Evolutionary conservation across 2,797 vertebrate species (phyloP).

Genomic region (Melanotaenia maccullochi): DNA sequence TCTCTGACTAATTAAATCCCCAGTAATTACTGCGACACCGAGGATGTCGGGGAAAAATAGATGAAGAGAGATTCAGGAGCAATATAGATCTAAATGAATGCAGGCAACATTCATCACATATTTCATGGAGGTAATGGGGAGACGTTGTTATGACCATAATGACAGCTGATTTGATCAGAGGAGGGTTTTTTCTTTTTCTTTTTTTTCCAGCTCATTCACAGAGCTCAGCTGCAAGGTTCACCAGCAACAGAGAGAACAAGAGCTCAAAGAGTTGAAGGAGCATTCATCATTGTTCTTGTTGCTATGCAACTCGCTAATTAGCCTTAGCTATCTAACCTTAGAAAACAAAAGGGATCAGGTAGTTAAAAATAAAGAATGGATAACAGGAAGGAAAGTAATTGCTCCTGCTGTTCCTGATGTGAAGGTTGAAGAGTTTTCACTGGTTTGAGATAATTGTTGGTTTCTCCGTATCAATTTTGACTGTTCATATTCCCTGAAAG

Average conservation of each 20-base stretch:
- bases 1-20: slow-evolving; percentile 73
- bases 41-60: slow-evolving; percentile 43
- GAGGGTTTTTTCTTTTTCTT: neutral
- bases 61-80: slow-evolving; percentile 36
- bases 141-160: slow-evolving; percentile 20
- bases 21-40: slow-evolving; percentile 61
- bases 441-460: slow-evolving; percentile 3
- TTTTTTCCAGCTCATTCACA: slow-evolving; percentile 18
- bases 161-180: slow-evolving; percentile 38
- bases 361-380: slow-evolving; percentile 55
- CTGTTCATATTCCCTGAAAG: slow-evolving; percentile 12
- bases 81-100: slow-evolving; percentile 24
- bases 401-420: slow-evolving; percentile 23
- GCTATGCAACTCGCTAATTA: slow-evolving; percentile 71
- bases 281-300: slow-evolving; percentile 66
- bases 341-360: slow-evolving; percentile 54
- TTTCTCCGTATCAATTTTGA: slow-evolving; percentile 1
- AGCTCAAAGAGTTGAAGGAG: slow-evolving; percentile 48
- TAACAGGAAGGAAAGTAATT: slow-evolving; percentile 34
- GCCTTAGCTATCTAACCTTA: slow-evolving; percentile 50
- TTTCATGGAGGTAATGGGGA: slow-evolving; percentile 25
- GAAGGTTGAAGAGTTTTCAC: slow-evolving; percentile 10
- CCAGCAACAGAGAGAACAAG: slow-evolving; percentile 34
- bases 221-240: slow-evolving; percentile 35
- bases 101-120: slow-evolving; percentile 36